These are phyloP conservation scores for Eufriesea mexicana DNA, from an alignment of 1,140 invertebrate species.

Conservation along the genomic window DNA sequence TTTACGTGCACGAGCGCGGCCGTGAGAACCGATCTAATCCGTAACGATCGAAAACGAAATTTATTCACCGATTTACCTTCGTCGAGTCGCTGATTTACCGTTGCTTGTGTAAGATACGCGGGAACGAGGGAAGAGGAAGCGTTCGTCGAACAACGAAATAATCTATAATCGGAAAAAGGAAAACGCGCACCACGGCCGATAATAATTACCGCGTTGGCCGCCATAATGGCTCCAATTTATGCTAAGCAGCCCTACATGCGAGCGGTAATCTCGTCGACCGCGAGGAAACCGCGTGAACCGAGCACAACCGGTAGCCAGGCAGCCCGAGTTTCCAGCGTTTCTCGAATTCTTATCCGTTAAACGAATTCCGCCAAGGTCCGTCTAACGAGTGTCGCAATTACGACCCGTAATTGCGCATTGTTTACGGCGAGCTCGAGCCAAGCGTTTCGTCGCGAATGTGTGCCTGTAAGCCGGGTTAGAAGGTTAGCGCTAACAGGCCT, in stretches of 20 bases:
- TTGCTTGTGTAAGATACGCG: too few relatives aligned
- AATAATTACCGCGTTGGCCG: constrained; percentile 5
- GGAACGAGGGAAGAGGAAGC: too few relatives aligned
- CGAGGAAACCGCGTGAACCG: constrained; percentile 28
- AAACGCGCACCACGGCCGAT: neutral
- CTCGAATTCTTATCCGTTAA: too few relatives aligned
- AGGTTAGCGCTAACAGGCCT: constrained; percentile 37
- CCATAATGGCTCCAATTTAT: constrained; percentile 41
- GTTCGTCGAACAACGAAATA: too few relatives aligned
- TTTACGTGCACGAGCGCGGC: neutral
- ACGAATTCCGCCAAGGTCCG: neutral
- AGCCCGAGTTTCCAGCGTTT: neutral
- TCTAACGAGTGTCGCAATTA: neutral
- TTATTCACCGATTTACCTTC: too few relatives aligned
- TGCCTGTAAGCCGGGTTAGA: constrained; percentile 35
- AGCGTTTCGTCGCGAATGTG: neutral
- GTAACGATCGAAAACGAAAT: neutral
- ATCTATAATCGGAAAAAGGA: too few relatives aligned
- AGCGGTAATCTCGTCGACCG: constrained; percentile 45
- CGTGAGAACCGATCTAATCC: constrained; percentile 19
- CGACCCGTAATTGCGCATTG: constrained; percentile 18
- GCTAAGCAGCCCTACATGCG: constrained; percentile 22
- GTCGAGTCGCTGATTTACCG: too few relatives aligned
- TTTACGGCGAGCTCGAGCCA: constrained; percentile 12
- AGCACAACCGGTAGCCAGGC: neutral